Evolutionary conservation across 1,140 invertebrate genomes (phyloP).

Genomic region (Bactericera cockerelli): DNA sequence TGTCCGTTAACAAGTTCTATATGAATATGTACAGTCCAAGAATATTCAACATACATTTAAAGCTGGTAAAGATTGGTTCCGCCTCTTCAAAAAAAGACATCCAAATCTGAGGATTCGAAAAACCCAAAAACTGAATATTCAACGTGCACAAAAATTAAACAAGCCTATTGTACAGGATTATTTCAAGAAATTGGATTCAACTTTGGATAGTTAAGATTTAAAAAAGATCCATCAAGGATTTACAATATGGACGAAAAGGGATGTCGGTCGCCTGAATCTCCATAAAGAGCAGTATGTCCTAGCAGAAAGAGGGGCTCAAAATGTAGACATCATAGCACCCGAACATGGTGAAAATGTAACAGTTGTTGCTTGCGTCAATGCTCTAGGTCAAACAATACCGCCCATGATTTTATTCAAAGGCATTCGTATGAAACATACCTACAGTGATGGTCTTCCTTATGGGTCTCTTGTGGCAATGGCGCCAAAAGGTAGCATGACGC

Average conservation of each 20-base stretch:
- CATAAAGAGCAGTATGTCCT: conserved; percentile 27
- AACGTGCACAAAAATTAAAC: conserved; percentile 27
- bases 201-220: conserved; percentile 21
- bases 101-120: conserved; percentile 18
- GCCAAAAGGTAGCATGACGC: conserved; percentile 29
- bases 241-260: conserved; percentile 31
- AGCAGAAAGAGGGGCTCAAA: conserved; percentile 25
- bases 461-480: conserved; percentile 22
- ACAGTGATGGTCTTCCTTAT: conserved; percentile 24
- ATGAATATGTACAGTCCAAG: not conserved
- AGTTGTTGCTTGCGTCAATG: conserved; percentile 27
- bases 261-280: conserved; percentile 27
- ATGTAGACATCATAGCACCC: conserved; percentile 26
- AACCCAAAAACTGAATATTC: conserved; percentile 26
- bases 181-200: conserved; percentile 23
- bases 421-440: conserved; percentile 24
- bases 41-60: not conserved
- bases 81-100: not conserved
- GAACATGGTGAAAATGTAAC: conserved; percentile 30
- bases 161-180: conserved; percentile 25
- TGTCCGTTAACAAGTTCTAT: not conserved
- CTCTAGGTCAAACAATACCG: conserved; percentile 24
- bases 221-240: conserved; percentile 24
- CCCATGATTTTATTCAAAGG: conserved; percentile 30
- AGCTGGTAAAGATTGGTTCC: not conserved